Percentiles rank a stretch among this genome's conserved stretches.
Evolutionary conservation across 1,140 invertebrate genomes (phyloP).

Genomic region (Periplaneta americana): DNA sequence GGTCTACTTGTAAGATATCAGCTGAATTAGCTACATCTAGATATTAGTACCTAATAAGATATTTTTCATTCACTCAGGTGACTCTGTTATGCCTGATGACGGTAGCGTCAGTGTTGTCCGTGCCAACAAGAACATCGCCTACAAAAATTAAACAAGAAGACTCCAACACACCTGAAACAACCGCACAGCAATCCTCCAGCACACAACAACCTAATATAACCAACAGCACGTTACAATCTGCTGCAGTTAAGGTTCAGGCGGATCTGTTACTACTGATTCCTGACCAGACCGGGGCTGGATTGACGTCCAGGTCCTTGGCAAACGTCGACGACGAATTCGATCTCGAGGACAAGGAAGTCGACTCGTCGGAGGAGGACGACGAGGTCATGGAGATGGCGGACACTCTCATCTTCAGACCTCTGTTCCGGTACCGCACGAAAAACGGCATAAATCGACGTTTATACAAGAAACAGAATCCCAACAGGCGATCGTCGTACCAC

Average conservation of each 20-base stretch:
- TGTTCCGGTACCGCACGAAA: not conserved
- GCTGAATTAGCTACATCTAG: too few species aligned
- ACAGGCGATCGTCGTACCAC: too few species aligned
- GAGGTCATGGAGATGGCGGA: not conserved
- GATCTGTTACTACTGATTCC: not conserved
- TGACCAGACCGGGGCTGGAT: not conserved
- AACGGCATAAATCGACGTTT: not conserved
- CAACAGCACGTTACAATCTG: too few species aligned
- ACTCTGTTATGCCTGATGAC: not conserved
- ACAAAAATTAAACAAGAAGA: too few species aligned
- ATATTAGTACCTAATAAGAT: too few species aligned
- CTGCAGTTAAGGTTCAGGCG: not conserved
- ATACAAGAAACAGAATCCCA: too few species aligned
- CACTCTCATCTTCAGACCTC: not conserved
- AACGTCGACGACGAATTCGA: not conserved
- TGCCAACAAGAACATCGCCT: not conserved
- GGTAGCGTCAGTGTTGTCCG: not conserved
- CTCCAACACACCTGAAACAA: not conserved
- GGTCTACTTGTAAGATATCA: too few species aligned
- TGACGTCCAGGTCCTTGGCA: not conserved
- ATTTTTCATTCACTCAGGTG: too few species aligned
- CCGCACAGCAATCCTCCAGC: not conserved
- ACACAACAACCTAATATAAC: not conserved
- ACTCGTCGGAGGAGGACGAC: not conserved
- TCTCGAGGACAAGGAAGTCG: not conserved